Conservation (phyloP, 2,888 invertebrate species). For the Calameuta filiformis region DNA sequence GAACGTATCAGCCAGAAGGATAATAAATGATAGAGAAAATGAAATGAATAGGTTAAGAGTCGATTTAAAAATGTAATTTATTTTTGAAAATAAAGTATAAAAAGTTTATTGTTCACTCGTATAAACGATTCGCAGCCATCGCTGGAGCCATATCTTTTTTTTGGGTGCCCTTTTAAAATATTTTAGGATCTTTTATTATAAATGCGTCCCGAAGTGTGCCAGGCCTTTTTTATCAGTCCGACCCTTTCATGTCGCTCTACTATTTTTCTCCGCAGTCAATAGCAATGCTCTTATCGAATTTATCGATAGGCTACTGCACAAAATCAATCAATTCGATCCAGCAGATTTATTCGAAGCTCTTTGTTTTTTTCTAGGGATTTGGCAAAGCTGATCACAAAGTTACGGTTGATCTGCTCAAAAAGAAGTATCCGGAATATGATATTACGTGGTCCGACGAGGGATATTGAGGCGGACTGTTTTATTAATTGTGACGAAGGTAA, state of each 20-base stretch:
- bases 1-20: not conserved
- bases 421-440: constrained; percentile 78
- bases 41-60: not conserved
- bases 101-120: not conserved
- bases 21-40: not conserved
- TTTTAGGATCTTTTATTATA: not conserved
- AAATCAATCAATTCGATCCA: not conserved
- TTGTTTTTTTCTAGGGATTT: constrained; percentile 72
- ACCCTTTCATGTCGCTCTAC: not conserved
- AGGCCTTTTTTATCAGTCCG: not conserved
- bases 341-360: not conserved
- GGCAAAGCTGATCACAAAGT: constrained; percentile 91
- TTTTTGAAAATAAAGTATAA: not conserved
- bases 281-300: not conserved
- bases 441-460: constrained; percentile 89
- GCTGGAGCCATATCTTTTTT: not conserved
- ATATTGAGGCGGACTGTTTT: constrained; percentile 64
- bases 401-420: constrained; percentile 80
- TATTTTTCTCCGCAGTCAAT: not conserved
- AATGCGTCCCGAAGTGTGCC: not conserved
- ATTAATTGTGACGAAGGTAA: not conserved
- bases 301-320: not conserved
- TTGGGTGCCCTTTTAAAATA: not conserved
- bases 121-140: not conserved
- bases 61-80: not conserved